Conservation (phyloP, 2,113 vertebrate species). For the Regulus satrapa region DNA sequence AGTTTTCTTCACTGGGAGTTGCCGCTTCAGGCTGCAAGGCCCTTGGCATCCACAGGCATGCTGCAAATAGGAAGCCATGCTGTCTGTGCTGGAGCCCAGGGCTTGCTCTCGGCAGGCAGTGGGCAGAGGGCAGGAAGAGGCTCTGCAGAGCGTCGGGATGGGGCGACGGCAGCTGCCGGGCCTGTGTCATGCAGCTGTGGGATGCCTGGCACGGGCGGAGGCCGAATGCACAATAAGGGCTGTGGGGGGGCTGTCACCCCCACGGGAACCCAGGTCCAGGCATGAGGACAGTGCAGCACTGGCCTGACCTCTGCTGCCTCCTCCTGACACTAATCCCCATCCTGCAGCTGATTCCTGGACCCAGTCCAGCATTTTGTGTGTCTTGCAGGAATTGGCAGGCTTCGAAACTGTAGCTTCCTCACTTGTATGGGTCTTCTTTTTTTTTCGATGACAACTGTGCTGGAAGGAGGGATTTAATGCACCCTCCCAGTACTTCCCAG, state of each 20-base stretch:
- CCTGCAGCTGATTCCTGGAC: not conserved
- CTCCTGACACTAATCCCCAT: not conserved
- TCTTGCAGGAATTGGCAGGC: not conserved
- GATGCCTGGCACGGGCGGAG: not conserved
- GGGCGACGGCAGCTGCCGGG: not conserved
- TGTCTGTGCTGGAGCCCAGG: accelerated
- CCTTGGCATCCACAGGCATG: accelerated
- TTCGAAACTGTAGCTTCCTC: not conserved
- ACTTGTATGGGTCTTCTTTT: too few relatives aligned
- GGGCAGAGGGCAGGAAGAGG: not conserved
- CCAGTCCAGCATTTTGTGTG: not conserved
- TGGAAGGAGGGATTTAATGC: not conserved
- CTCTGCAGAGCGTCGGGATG: not conserved
- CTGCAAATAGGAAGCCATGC: not conserved
- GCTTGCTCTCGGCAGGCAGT: not conserved
- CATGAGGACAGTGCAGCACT: accelerated
- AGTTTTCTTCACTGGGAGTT: not conserved
- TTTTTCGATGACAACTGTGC: not conserved
- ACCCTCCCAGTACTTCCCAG: not conserved
- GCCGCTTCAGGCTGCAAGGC: not conserved
- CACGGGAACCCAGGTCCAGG: accelerated
- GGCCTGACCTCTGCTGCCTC: not conserved
- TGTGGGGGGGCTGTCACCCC: not conserved
- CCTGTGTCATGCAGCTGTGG: accelerated
- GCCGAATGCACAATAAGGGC: not conserved